Evolutionary conservation across 37 sponge, comb jelly and placozoan species (phyloP).

Genomic region (Aplysina aerophoba): DNA sequence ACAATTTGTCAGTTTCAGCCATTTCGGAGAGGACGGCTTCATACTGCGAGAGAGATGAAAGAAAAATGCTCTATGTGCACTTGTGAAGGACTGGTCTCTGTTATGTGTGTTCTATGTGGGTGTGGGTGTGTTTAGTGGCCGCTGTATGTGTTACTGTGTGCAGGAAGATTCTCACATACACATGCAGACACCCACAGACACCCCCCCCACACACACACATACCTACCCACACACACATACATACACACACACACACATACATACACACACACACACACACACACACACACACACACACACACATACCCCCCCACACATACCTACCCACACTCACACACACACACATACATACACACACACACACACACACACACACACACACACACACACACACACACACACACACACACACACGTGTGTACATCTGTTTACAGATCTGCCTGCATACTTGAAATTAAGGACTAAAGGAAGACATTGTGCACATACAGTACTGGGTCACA

Average conservation of each 20-base stretch:
- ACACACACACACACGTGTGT: too few relatives aligned
- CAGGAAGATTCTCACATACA: too few relatives aligned
- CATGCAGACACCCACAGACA: too few relatives aligned
- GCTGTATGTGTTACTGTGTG: background rate
- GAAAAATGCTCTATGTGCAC: background rate
- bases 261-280: constrained; percentile 22
- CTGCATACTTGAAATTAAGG: too few relatives aligned
- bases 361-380: constrained; percentile 28
- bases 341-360: constrained; percentile 22
- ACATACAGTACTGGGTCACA: too few relatives aligned
- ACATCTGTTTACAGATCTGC: too few relatives aligned
- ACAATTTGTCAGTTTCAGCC: constrained; percentile 61
- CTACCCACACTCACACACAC: constrained; percentile 19
- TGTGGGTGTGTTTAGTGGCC: too few relatives aligned
- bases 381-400: constrained; percentile 30
- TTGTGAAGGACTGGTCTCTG: background rate
- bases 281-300: constrained; percentile 24
- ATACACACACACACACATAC: constrained; percentile 26
- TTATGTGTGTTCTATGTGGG: background rate
- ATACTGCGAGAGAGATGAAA: background rate
- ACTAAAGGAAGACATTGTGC: too few relatives aligned
- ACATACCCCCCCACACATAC: constrained; percentile 16
- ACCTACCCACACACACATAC: background rate
- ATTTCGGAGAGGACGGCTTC: background rate
- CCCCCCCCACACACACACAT: background rate